phyloP scores from a whole-genome alignment of 2,113 vertebrate genomes.

The Lutjanus erythropterus region DNA sequence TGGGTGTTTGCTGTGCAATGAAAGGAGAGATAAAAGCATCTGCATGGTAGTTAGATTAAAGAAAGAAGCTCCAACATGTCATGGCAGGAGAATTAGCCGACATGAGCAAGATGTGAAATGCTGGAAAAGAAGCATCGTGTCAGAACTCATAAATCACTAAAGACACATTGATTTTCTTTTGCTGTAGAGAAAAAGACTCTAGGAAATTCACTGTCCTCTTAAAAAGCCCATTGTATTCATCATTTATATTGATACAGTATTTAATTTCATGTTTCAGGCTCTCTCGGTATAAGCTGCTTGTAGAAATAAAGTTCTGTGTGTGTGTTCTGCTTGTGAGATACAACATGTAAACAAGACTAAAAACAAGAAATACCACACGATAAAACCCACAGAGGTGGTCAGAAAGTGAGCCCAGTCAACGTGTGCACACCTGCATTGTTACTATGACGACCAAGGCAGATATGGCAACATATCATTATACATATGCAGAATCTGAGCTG shows the following conservation, averaged over 20 bases:
- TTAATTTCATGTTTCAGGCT: neutral
- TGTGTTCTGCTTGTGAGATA: neutral
- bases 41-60: slow-evolving; percentile 59
- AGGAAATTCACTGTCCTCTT: neutral
- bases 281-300: neutral
- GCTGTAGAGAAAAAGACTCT: neutral
- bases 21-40: slow-evolving; percentile 63
- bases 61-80: slow-evolving; percentile 32
- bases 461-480: neutral
- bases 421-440: slow-evolving; percentile 36
- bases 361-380: neutral
- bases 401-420: neutral
- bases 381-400: slow-evolving; percentile 4
- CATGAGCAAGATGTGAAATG: slow-evolving; percentile 3
- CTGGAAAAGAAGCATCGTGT: slow-evolving; percentile 14
- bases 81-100: slow-evolving; percentile 24
- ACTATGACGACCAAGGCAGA: slow-evolving; percentile 53
- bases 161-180: neutral
- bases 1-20: slow-evolving; percentile 64
- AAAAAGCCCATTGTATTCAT: neutral
- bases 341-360: neutral
- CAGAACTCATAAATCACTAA: slow-evolving; percentile 22
- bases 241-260: neutral
- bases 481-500: neutral
- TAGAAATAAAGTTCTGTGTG: neutral